phyloP scores from a whole-genome alignment of 2,113 vertebrate species.

The Paedocypris sp. region DNA sequence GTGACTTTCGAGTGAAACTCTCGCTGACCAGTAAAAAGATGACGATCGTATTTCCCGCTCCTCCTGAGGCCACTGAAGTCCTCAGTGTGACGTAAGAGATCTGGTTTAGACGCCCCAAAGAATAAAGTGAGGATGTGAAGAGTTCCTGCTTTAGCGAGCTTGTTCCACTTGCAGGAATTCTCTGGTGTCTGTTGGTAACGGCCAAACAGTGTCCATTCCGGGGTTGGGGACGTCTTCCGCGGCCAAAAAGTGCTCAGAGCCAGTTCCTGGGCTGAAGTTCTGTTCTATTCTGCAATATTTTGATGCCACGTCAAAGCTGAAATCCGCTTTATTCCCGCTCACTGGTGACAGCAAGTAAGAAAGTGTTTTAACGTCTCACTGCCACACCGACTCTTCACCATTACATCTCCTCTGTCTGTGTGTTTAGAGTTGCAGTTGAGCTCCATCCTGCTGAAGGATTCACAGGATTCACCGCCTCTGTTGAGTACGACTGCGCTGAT shows the following conservation, averaged over 20 bases:
- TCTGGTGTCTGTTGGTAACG: conserved; percentile 63
- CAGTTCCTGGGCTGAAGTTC: conserved; percentile 69
- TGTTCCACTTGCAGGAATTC: conserved; percentile 60
- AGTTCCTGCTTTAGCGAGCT: background rate
- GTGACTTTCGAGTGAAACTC: conserved; percentile 59
- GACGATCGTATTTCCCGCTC: conserved; percentile 73
- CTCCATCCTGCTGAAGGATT: conserved; percentile 71
- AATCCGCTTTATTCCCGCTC: conserved; percentile 74
- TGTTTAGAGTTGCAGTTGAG: conserved; percentile 65
- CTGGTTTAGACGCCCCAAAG: background rate
- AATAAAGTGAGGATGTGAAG: background rate
- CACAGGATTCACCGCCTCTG: conserved; percentile 70
- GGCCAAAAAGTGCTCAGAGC: conserved; percentile 56
- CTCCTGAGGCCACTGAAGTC: conserved; percentile 60
- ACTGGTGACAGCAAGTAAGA: conserved; percentile 74
- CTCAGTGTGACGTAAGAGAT: conserved; percentile 70
- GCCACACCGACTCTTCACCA: background rate
- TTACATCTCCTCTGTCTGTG: background rate
- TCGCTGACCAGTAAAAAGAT: conserved; percentile 54
- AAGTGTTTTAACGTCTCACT: background rate
- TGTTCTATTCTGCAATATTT: conserved; percentile 63
- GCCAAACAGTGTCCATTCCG: conserved; percentile 59
- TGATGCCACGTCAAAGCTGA: conserved; percentile 55
- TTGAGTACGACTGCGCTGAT: conserved; percentile 58
- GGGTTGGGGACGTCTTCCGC: conserved; percentile 47